These are phyloP conservation scores for Nomada lathburiana DNA, from an alignment of 2,888 invertebrate species.

Conservation along the genomic window DNA sequence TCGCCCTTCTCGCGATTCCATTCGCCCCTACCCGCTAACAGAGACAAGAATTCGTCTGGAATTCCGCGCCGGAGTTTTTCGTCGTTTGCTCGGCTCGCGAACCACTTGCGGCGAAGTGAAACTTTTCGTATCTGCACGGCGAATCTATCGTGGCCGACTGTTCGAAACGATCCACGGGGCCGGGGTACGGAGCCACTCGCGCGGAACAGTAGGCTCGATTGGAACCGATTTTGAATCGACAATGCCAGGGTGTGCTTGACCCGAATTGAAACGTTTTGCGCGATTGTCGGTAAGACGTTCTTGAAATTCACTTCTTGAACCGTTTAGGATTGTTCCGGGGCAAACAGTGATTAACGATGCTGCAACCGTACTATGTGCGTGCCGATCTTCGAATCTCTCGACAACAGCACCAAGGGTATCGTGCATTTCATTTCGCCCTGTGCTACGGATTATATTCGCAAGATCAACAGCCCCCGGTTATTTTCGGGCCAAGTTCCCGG, in stretches of 20 bases:
- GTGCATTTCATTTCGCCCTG: not conserved
- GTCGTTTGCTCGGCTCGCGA: not conserved
- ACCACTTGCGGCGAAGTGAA: not conserved
- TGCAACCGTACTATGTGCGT: not conserved
- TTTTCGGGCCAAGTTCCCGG: constrained; percentile 1
- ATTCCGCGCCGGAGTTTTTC: constrained; percentile 39
- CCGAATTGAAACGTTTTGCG: not conserved
- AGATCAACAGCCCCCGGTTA: constrained; percentile 9
- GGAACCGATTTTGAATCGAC: not conserved
- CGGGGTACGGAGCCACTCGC: not conserved
- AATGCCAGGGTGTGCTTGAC: not conserved
- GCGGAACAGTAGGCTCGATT: constrained; percentile 6
- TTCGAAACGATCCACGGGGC: not conserved
- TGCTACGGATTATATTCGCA: not conserved
- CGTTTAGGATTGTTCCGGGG: not conserved
- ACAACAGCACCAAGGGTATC: not conserved
- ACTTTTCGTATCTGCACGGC: constrained; percentile 17
- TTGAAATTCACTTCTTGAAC: not conserved
- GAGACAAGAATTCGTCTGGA: constrained; percentile 49
- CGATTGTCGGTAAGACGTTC: not conserved
- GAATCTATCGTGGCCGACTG: constrained; percentile 8
- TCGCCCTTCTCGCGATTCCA: constrained; percentile 32
- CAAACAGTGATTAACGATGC: constrained; percentile 25
- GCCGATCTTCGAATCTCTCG: not conserved
- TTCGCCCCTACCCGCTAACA: constrained; percentile 29